phyloP scores from a whole-genome alignment of 2,113 vertebrate species.

The Taxidea taxus region DNA sequence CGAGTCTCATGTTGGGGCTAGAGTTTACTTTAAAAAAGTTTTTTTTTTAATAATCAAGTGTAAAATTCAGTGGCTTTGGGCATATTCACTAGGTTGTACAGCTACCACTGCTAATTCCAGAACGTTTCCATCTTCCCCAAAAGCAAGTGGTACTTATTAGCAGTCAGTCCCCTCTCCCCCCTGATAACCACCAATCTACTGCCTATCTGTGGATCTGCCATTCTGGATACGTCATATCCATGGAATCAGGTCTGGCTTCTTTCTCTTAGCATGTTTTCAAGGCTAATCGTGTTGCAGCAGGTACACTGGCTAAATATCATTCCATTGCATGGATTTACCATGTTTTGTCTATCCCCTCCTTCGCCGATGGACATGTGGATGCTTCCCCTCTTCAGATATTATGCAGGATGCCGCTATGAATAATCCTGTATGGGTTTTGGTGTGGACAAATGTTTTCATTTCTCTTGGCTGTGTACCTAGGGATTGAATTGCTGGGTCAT shows the following conservation, averaged over 20 bases:
- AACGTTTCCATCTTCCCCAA: background rate
- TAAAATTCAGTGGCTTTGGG: background rate
- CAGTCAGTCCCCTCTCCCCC: background rate
- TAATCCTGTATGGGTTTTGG: background rate
- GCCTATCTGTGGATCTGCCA: background rate
- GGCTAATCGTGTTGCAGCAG: accelerated
- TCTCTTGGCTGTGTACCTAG: background rate
- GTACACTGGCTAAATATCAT: background rate
- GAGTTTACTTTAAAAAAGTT: background rate
- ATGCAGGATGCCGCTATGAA: background rate
- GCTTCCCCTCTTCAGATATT: background rate
- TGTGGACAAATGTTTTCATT: background rate
- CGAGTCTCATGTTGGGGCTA: background rate
- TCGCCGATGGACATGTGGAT: accelerated
- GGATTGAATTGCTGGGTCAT: background rate
- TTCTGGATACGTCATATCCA: background rate
- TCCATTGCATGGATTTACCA: background rate
- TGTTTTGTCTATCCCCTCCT: background rate
- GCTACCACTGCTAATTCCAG: background rate
- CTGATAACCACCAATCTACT: background rate
- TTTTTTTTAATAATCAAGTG: background rate
- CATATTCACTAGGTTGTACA: background rate
- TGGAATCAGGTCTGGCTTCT: background rate
- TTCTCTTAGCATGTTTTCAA: background rate
- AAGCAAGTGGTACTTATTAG: background rate